phyloP scores from a whole-genome alignment of 1,140 invertebrate species.

The Camponotus pennsylvanicus region DNA sequence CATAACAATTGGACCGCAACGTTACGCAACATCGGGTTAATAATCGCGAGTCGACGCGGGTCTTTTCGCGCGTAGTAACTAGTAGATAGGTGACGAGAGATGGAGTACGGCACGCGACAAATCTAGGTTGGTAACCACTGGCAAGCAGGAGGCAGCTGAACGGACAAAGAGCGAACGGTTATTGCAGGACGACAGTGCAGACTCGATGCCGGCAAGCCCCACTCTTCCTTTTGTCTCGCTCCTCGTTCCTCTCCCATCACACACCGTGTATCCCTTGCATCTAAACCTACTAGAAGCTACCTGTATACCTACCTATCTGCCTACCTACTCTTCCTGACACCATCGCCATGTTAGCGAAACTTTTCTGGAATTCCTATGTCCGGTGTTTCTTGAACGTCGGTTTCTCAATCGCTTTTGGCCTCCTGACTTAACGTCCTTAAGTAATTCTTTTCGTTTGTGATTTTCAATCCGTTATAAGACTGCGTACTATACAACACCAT shows the following conservation, averaged over 20 bases:
- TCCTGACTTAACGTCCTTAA: too few species aligned
- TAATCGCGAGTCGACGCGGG: neutral
- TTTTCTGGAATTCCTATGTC: slow-evolving; percentile 62
- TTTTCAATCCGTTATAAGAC: too few species aligned
- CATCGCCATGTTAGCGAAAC: slow-evolving; percentile 30
- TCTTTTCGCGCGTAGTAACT: neutral
- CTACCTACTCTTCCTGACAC: slow-evolving; percentile 62
- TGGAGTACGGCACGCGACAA: neutral
- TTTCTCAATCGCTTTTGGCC: too few species aligned
- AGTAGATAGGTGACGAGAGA: neutral
- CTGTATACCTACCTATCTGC: slow-evolving; percentile 63
- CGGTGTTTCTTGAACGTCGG: neutral
- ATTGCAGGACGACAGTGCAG: slow-evolving; percentile 81
- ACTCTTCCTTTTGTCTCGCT: slow-evolving; percentile 66
- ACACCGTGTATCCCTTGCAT: slow-evolving; percentile 54
- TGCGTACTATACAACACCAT: too few species aligned
- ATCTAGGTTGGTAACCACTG: slow-evolving; percentile 79
- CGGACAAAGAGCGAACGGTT: slow-evolving; percentile 85
- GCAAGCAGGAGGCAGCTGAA: slow-evolving; percentile 83
- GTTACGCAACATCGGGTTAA: neutral
- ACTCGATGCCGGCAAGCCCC: slow-evolving; percentile 70
- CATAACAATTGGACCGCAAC: neutral
- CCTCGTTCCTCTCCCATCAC: slow-evolving; percentile 31
- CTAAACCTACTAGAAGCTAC: slow-evolving; percentile 68
- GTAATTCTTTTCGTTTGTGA: too few species aligned